Evolutionary conservation across 2,888 invertebrate species (phyloP).

Genomic region (Thyatira batis): DNA sequence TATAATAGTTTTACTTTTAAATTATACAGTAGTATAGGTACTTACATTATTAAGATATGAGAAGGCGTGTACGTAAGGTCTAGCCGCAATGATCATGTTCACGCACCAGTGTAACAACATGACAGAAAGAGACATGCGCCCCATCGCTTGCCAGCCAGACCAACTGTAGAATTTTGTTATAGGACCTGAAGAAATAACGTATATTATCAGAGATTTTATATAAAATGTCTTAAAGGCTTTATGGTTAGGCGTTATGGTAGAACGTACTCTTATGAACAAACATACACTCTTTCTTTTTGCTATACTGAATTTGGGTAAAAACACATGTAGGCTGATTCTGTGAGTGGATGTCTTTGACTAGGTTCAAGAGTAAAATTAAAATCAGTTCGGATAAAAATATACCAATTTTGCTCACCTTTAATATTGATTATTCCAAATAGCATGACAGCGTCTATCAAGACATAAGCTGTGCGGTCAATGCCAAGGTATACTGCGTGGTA

Average conservation of each 20-base stretch:
- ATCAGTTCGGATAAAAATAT: no score
- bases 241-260: no score
- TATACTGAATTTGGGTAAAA: no score
- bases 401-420: slow-evolving; percentile 2
- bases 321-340: no score
- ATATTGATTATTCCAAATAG: slow-evolving; percentile 14
- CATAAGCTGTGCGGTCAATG: slow-evolving; percentile 19
- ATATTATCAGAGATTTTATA: not conserved
- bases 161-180: slow-evolving; percentile 17
- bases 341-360: no score
- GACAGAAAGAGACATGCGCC: slow-evolving; percentile 43
- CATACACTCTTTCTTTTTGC: no score
- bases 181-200: slow-evolving; percentile 14
- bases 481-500: slow-evolving; percentile 9
- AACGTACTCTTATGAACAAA: no score
- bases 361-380: no score
- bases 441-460: slow-evolving; percentile 10
- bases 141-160: slow-evolving; percentile 31
- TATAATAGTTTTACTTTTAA: not conserved
- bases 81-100: slow-evolving; percentile 23
- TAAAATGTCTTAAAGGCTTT: no score
- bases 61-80: slow-evolving; percentile 12
- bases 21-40: not conserved
- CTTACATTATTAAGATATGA: slow-evolving; percentile 24
- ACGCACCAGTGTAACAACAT: slow-evolving; percentile 46